Percentiles rank a stretch among this genome's conserved stretches.
Evolutionary conservation across 2,888 invertebrate genomes (phyloP).

Genomic region (Harpagoxenus sublaevis): DNA sequence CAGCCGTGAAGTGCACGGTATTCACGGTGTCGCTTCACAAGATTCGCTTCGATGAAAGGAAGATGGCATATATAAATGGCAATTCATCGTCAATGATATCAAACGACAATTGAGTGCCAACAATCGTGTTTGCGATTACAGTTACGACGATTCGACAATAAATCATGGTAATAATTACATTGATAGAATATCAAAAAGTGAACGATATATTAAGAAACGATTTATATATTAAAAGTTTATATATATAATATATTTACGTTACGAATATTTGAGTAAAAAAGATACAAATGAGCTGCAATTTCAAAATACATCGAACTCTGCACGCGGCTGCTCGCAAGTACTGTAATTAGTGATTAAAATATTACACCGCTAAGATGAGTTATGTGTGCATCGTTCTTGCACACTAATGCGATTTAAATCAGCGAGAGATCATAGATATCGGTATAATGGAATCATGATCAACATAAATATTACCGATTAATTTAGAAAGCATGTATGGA

Average conservation of each 20-base stretch:
- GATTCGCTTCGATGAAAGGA: constrained; percentile 62
- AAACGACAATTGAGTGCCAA: constrained; percentile 57
- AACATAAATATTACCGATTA: constrained; percentile 23
- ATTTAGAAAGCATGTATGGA: background rate
- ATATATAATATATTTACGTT: background rate
- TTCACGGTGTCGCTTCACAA: constrained; percentile 49
- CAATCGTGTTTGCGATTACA: background rate
- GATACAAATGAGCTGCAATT: background rate
- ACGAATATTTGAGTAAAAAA: background rate
- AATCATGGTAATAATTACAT: constrained; percentile 38
- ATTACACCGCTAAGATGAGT: background rate
- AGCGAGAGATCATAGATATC: background rate
- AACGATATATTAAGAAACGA: background rate
- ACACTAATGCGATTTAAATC: constrained; percentile 1
- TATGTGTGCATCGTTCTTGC: background rate
- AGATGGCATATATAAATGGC: constrained; percentile 76
- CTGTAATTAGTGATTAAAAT: constrained; percentile 6
- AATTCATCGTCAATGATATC: constrained; percentile 48
- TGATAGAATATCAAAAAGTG: background rate
- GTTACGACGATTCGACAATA: constrained; percentile 9
- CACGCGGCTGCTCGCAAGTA: background rate
- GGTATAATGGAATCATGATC: background rate
- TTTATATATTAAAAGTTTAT: background rate
- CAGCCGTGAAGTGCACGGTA: constrained; percentile 68
- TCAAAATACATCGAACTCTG: background rate